phyloP scores from a whole-genome alignment of 2,888 invertebrate species.

The Erpobdella octoculata region DNA sequence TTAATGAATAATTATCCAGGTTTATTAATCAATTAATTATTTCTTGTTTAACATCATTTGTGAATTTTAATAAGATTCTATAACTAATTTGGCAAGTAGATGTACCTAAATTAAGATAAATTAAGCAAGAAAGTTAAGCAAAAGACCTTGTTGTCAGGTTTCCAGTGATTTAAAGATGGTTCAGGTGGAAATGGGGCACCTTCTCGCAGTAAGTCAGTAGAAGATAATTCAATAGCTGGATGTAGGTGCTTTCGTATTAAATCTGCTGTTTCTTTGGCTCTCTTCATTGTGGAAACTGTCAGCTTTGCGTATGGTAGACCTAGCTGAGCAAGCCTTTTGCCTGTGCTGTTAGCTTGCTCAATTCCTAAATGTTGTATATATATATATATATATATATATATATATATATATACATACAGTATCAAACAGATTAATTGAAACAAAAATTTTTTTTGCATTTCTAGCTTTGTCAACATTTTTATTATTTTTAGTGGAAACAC shows the following conservation, averaged over 20 bases:
- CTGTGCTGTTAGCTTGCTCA: slow-evolving; percentile 77
- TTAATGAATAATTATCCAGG: background rate
- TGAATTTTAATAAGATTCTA: too few species aligned
- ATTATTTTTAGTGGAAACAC: background rate
- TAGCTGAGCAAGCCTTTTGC: slow-evolving; percentile 67
- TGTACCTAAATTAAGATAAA: too few species aligned
- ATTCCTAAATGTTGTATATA: slow-evolving; percentile 60
- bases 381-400: too few species aligned
- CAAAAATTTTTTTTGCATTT: too few species aligned
- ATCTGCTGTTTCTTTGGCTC: slow-evolving; percentile 82
- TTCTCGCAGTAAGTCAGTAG: slow-evolving; percentile 68
- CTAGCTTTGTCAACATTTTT: too few species aligned
- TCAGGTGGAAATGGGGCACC: slow-evolving; percentile 91
- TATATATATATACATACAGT: too few species aligned
- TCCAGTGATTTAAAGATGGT: slow-evolving; percentile 80
- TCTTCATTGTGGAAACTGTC: slow-evolving; percentile 80
- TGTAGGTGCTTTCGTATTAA: slow-evolving; percentile 69
- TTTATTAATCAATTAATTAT: too few species aligned
- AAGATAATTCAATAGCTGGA: slow-evolving; percentile 30
- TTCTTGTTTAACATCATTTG: too few species aligned
- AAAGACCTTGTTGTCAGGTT: slow-evolving; percentile 68
- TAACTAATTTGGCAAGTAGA: too few species aligned
- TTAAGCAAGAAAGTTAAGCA: background rate
- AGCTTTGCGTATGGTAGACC: slow-evolving; percentile 71
- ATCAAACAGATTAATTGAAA: too few species aligned